A percentile compares a stretch with the other conserved stretches of the same genome.
Evolutionary conservation across 1,140 invertebrate genomes (phyloP).

Genomic region (Coenobita brevimanus): DNA sequence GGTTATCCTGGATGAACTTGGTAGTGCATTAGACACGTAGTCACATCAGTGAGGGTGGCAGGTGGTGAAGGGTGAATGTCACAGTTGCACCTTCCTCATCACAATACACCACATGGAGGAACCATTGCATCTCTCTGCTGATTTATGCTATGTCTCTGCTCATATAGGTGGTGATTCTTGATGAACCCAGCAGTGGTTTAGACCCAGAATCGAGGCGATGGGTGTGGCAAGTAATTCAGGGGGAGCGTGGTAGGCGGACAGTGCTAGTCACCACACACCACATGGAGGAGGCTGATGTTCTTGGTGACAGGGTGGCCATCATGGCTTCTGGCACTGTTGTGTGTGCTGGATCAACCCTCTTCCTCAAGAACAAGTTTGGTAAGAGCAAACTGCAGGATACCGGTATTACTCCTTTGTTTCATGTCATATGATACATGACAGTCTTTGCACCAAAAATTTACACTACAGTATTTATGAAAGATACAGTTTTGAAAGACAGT

Average conservation of each 20-base stretch:
- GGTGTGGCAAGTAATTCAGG: slow-evolving; percentile 77
- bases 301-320: slow-evolving; percentile 82
- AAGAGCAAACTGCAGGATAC: too few relatives aligned
- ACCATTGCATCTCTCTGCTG: too few relatives aligned
- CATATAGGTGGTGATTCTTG: slow-evolving; percentile 76
- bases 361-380: slow-evolving; percentile 79
- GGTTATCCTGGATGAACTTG: slow-evolving; percentile 76
- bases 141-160: too few relatives aligned
- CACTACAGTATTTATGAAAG: too few relatives aligned
- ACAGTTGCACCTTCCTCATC: slow-evolving; percentile 79
- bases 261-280: slow-evolving; percentile 82
- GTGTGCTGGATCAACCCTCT: slow-evolving; percentile 79
- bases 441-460: too few relatives aligned
- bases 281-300: slow-evolving; percentile 77
- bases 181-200: slow-evolving; percentile 76
- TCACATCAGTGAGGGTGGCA: slow-evolving; percentile 80
- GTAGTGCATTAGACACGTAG: slow-evolving; percentile 78
- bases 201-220: slow-evolving; percentile 78
- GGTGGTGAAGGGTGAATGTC: slow-evolving; percentile 69
- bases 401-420: too few relatives aligned
- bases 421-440: too few relatives aligned
- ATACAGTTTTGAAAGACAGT: too few relatives aligned
- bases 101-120: slow-evolving; percentile 80
- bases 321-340: slow-evolving; percentile 79
- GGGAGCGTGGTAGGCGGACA: slow-evolving; percentile 74